Base-by-base conservation (phyloP, 2,113 vertebrate species). In the Sinocyclocheilus maitianheensis region DNA sequence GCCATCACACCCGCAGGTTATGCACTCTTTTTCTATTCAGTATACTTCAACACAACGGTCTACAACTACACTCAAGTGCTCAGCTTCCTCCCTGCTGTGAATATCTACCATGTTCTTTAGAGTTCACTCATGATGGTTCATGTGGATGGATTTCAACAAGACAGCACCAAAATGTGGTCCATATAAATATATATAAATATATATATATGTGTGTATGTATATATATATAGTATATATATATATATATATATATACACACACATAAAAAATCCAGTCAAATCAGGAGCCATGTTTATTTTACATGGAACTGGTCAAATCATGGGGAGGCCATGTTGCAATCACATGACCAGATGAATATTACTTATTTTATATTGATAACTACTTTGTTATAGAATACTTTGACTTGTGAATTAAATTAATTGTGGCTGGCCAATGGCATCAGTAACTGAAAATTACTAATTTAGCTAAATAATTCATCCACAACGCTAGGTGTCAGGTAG, bases 21-120 rank as follows among this genome's bases (percentile, higher is more conserved):
- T 37, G 16, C 30, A 37, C 76, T 20, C 9, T 78, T 60, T 30
- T 55, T 43, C 12, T 34, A 40, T 79, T 37, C 53, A 37, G 8
- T 37, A 12, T 78, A 37, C 18, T 60, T 79, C 53, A 60, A 18
- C 24, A 79, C 20, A 62, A 55, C 1, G 24, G 34, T 74, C 71
- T 74, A 74, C 71, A 12, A 43, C 24, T 79, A 30, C 10, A 0
- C 16, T 79, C n/a, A 81, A 63, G 58, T 63, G 37, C 60, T 63
- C 37, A 65, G 14, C 37, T 24, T 46, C 79, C 14, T 81, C 7
- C 60, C 60, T 46, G 58, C 78, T 46, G 78, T 81, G 78, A 63
- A 14, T 26, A 24, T 26, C 22, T 58, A 46, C n/a, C 6, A n/a
- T 65, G n/a, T 81, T 22, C 20, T 81, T 12, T 26, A 24, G n/a